Conservation (phyloP, 2,797 vertebrate species). For the Darevskia mixta region DNA sequence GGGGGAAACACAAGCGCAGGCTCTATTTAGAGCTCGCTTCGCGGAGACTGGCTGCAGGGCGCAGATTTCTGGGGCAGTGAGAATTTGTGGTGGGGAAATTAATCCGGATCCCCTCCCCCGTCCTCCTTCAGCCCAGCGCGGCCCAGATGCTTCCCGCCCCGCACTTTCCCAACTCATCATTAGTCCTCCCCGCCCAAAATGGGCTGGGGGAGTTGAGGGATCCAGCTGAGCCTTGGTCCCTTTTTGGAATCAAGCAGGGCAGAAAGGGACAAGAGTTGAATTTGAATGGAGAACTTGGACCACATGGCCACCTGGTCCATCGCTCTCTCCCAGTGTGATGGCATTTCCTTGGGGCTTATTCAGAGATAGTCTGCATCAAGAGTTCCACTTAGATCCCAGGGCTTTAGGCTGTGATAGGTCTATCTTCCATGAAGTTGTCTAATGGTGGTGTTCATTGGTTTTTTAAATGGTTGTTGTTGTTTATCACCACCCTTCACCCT, state of each 20-base stretch:
- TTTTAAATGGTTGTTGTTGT: too few relatives aligned
- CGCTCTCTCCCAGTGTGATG: not conserved
- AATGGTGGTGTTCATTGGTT: too few relatives aligned
- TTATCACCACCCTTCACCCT: too few relatives aligned
- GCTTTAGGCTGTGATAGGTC: not conserved
- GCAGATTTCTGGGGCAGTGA: slow-evolving; percentile 36
- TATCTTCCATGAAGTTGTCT: not conserved
- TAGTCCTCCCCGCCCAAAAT: not conserved
- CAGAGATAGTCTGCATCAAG: not conserved
- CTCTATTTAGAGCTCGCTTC: slow-evolving; percentile 66
- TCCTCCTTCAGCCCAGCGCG: slow-evolving; percentile 19
- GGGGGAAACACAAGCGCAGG: slow-evolving; percentile 67
- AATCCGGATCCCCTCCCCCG: slow-evolving; percentile 2
- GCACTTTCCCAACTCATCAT: not conserved
- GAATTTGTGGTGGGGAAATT: slow-evolving; percentile 45
- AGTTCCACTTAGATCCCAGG: not conserved
- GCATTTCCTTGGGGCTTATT: not conserved
- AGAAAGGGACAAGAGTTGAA: slow-evolving; percentile 71
- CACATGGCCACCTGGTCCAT: too few relatives aligned
- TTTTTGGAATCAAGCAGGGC: slow-evolving; percentile 66
- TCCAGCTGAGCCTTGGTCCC: not conserved
- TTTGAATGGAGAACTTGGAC: slow-evolving; percentile 34
- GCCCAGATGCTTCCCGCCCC: slow-evolving; percentile 33
- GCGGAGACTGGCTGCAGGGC: slow-evolving; percentile 46
- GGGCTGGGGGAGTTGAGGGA: not conserved